phyloP scores from a whole-genome alignment of 2,888 invertebrate species.

The Xiphydria camelus region DNA sequence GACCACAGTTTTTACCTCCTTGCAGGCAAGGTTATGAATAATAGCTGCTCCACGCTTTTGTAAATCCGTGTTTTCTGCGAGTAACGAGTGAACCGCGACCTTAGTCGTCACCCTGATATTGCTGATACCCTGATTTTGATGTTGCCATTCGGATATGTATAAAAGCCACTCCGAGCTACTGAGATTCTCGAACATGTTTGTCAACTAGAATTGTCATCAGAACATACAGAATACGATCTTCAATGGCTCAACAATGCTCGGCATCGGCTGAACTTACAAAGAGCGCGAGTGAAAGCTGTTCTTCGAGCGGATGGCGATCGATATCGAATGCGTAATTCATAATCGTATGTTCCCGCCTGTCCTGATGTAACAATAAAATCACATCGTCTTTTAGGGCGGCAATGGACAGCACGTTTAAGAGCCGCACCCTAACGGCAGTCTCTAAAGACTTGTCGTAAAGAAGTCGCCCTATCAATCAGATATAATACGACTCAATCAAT shows the following conservation, averaged over 20 bases:
- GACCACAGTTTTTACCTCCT: constrained; percentile 98
- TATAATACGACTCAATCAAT: too few relatives aligned
- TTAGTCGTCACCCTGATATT: constrained; percentile 91
- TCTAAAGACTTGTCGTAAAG: constrained; percentile 65
- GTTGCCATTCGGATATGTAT: constrained; percentile 91
- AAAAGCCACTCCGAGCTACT: constrained; percentile 91
- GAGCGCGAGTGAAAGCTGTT: constrained; percentile 78
- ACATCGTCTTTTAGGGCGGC: constrained; percentile 87
- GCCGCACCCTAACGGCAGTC: constrained; percentile 66
- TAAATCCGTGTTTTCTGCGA: constrained; percentile 71
- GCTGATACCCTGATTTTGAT: constrained; percentile 74
- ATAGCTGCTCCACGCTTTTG: constrained; percentile 85
- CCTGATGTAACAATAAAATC: constrained; percentile 86
- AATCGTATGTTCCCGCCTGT: constrained; percentile 83
- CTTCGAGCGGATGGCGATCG: constrained; percentile 72
- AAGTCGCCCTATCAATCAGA: constrained; percentile 65
- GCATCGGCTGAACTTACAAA: too few relatives aligned
- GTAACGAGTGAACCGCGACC: constrained; percentile 83
- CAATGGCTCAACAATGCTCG: constrained; percentile 1
- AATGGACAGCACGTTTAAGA: constrained; percentile 73
- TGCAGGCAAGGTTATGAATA: constrained; percentile 88
- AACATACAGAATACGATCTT: neutral
- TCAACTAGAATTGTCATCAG: constrained; percentile 64
- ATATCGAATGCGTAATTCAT: constrained; percentile 85
- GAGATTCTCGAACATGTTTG: constrained; percentile 87